Base-by-base conservation (phyloP, 2,113 vertebrate species). In the Grammomys surdaster region DNA sequence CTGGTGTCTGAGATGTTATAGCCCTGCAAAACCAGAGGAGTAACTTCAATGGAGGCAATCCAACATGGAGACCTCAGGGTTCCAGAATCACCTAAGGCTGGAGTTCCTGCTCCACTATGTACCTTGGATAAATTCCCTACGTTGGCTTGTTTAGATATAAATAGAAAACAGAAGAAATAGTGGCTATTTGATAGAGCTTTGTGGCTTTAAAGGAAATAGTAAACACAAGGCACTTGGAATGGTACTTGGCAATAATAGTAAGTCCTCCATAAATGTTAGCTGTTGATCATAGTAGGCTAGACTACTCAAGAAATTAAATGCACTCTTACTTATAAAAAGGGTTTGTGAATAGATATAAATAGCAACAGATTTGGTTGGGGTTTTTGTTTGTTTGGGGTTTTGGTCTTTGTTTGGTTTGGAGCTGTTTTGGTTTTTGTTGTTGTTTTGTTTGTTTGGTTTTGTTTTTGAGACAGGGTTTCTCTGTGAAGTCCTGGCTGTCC, bases 1-100 rank as follows among this genome's bases (percentile, higher is more conserved):
- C n/a, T 95, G n/a, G 56, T 76, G 90, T 80, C 58, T 86, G 54
- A 69, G 56, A 89, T 89, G n/a, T 93, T 87, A 89, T 4, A 96
- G 60, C 63, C 63, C 63, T 90, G 46, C 40, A 95, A 91, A 80
- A 80, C 46, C 89, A 95, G 69, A 94, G 81, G 31, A 67, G 13
- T 54, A 90, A 75, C 28, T 58, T 89, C 43, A 89, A 5, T 78
- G 85, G 58, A 92, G 28, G 51, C 33, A 46, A 0, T 77, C 5
- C 20, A 65, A 12, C 72, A 1, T n/a, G 92, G 91, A 72, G 80
- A 84, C 26, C 10, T 16, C 1, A 51, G 5, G 26, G 14, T 40
- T 60, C 19, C 26, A 65, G 26, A 76, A 4, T 40, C 46, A 17
- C 76, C 33, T 0, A 0, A 76, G 56, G 26, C 78, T 69, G 26